Percentiles rank a stretch among this genome's conserved stretches.
Evolutionary conservation across 2,888 invertebrate genomes (phyloP).

Genomic region (Prosapia bicincta): DNA sequence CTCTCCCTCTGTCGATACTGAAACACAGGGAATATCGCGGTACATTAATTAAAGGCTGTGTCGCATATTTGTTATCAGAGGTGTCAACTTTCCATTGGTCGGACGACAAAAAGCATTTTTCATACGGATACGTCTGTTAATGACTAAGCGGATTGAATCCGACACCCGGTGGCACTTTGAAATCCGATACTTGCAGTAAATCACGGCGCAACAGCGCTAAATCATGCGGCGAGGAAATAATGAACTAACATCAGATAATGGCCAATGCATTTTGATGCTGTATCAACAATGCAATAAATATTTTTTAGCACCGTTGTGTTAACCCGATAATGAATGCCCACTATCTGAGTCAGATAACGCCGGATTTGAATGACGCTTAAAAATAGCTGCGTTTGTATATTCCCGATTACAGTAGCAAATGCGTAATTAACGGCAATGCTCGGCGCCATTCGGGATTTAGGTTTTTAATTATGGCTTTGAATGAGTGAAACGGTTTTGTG

Average conservation of each 20-base stretch:
- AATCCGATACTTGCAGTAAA: neutral
- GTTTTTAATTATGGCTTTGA: no score
- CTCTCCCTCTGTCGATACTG: neutral
- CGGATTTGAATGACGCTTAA: neutral
- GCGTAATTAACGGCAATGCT: neutral
- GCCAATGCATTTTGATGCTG: slow-evolving; percentile 2
- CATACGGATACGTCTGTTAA: neutral
- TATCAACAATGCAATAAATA: slow-evolving; percentile 2
- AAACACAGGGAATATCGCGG: neutral
- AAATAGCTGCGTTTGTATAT: neutral
- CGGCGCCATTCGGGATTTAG: neutral
- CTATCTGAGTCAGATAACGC: neutral
- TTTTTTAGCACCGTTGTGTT: neutral
- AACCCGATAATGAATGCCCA: neutral
- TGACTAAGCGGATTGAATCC: neutral
- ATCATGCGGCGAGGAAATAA: neutral
- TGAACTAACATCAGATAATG: neutral
- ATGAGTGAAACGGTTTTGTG: no score
- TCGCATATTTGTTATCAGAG: neutral
- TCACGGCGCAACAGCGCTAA: neutral
- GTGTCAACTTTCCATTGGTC: neutral
- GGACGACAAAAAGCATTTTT: slow-evolving; percentile 1
- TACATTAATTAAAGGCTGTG: neutral
- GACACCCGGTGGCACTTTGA: neutral
- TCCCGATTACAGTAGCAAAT: neutral